Conservation (phyloP, 2,888 invertebrate species). For the Smittia aterrima region DNA sequence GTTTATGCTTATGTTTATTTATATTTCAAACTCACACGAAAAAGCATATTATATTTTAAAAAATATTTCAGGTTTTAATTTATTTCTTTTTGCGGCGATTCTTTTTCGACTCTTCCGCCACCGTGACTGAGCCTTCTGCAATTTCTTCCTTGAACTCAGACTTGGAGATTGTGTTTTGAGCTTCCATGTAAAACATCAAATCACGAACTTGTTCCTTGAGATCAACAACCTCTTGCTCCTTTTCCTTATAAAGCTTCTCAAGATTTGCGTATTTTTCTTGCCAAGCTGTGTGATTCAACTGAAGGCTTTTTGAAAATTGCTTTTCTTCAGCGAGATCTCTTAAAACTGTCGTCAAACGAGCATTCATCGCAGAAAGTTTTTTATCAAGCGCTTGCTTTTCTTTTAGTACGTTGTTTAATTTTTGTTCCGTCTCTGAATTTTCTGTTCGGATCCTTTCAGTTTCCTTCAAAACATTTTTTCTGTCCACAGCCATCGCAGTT, state of each 20-base stretch:
- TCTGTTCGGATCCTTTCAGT: constrained; percentile 57
- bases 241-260: constrained; percentile 57
- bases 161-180: constrained; percentile 59
- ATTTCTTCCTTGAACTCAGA: constrained; percentile 51
- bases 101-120: constrained; percentile 12
- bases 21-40: too few relatives aligned
- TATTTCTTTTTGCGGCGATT: constrained; percentile 37
- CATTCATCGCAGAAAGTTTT: constrained; percentile 63
- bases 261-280: constrained; percentile 61
- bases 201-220: constrained; percentile 91
- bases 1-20: too few relatives aligned
- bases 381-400: constrained; percentile 71
- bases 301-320: constrained; percentile 74
- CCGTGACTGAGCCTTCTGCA: constrained; percentile 22
- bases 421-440: constrained; percentile 54
- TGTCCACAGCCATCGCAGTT: constrained; percentile 55
- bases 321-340: constrained; percentile 79
- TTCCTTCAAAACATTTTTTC: constrained; percentile 58
- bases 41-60: too few relatives aligned
- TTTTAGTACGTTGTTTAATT: constrained; percentile 58
- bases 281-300: constrained; percentile 73
- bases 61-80: too few relatives aligned
- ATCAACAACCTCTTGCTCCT: constrained; percentile 70
- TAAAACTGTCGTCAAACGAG: constrained; percentile 64
- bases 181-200: constrained; percentile 95